Base-by-base conservation (phyloP, 2,888 invertebrate species). In the Apotomis turbidana region DNA sequence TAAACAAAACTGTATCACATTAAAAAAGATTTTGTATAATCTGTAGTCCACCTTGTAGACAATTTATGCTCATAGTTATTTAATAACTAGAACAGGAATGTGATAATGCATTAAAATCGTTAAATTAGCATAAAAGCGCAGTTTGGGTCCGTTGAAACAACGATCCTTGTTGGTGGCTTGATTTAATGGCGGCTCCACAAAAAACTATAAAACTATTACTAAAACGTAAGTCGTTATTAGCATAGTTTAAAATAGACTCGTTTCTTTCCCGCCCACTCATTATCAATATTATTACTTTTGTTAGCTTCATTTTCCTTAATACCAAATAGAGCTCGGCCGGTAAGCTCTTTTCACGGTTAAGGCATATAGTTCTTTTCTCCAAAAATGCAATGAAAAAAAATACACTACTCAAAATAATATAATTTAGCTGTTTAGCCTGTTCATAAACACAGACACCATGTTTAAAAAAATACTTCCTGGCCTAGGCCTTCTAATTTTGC, bases 21-120 rank as follows among this genome's bases (percentile, higher is more conserved):
- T 41, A 41, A 6, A 1, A 41, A 41, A 2, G 6, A 41, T 41
- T 10, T 49, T 9, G 9, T 49, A 49, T 49, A 49, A 49, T 49
- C 41, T 3, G 9, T 9, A 49, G 49, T 49, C 49, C 9, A 49
- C 49, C 49, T 49, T 49, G 6, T 49, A 49, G 49, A 49, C 8
- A 62, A 71, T 62, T 55, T 68, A 71, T 68, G 27, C 61, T 67
- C 13, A 71, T 68, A 46, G 41, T 27, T 62, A 61, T 41, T 62
- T 62, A 71, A 68, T 62, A 62, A 58, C 52, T 66, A 68, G 49
- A 51, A 49, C 59, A 71, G 71, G 55, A 41, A 60, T 51, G 61
- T 67, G 44, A 72, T 72, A 68, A 72, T 72, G 68, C 63, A 59
- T 68, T 72, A n/a, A 49, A 72, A 68, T 72, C 52, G 59, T 63